These are phyloP conservation scores for Aleiodes testaceus DNA, from an alignment of 2,888 invertebrate species.

Conservation along the genomic window DNA sequence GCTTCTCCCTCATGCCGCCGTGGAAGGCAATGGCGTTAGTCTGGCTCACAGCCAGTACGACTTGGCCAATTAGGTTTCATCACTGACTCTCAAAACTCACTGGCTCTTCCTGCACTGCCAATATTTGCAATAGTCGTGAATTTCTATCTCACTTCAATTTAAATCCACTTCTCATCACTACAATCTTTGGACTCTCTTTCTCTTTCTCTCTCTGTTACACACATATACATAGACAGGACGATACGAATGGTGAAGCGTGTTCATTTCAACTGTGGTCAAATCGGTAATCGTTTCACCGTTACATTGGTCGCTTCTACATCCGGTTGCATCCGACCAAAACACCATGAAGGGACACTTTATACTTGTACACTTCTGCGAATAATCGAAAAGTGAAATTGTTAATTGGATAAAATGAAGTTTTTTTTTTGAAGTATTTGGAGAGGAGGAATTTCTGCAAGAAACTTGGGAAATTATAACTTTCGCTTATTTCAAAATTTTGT, in stretches of 20 bases:
- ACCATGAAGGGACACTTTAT: conserved; percentile 4
- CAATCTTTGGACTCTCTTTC: conserved; percentile 10
- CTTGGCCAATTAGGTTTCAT: conserved; percentile 73
- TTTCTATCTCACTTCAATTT: conserved; percentile 27
- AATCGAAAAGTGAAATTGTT: neutral
- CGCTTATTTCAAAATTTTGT: conserved; percentile 6
- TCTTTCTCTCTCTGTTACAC: conserved; percentile 15
- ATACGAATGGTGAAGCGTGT: conserved; percentile 2
- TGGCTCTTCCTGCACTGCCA: conserved; percentile 66
- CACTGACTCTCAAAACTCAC: conserved; percentile 64
- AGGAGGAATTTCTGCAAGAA: too few species aligned
- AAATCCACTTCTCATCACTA: too few species aligned
- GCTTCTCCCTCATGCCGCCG: neutral
- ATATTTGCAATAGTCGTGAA: conserved; percentile 69
- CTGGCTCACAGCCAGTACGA: conserved; percentile 69
- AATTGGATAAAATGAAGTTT: too few species aligned
- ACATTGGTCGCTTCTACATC: conserved; percentile 31
- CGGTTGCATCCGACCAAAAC: conserved; percentile 37
- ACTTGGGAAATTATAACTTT: neutral
- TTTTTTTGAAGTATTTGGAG: too few species aligned
- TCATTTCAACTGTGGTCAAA: conserved; percentile 28
- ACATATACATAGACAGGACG: conserved; percentile 1
- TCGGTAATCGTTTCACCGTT: conserved; percentile 27
- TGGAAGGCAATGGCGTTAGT: conserved; percentile 52
- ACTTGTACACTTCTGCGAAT: neutral